Conservation (phyloP, 2,113 vertebrate species). For the Mustela lutreola region DNA sequence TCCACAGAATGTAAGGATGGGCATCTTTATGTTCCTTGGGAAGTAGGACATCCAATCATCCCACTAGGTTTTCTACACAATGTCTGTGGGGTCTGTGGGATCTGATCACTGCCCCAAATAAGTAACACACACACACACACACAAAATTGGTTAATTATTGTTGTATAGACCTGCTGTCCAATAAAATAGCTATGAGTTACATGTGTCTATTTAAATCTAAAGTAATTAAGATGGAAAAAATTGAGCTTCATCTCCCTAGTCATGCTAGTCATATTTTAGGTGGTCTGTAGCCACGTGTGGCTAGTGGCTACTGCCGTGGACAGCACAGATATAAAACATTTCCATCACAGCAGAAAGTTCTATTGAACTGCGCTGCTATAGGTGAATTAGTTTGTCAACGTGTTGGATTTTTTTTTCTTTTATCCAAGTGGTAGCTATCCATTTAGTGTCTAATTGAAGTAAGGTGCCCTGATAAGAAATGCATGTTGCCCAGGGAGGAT, state of each 20-base stretch:
- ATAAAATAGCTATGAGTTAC: neutral
- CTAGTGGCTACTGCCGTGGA: neutral
- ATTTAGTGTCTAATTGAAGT: neutral
- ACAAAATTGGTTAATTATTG: neutral
- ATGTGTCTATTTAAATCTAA: neutral
- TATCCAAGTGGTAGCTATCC: neutral
- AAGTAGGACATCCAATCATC: neutral
- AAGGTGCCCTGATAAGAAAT: neutral
- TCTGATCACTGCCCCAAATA: neutral
- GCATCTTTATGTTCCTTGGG: neutral
- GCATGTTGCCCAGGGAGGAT: neutral
- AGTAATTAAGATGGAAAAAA: neutral
- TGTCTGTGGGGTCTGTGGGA: neutral
- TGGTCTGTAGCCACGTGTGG: neutral
- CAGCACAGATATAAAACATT: neutral
- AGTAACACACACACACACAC: neutral
- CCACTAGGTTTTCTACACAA: neutral
- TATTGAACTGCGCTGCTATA: neutral
- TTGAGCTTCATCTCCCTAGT: neutral
- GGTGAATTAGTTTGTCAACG: neutral
- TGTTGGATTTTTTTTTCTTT: neutral
- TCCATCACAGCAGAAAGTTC: neutral
- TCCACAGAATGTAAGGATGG: neutral
- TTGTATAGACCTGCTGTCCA: neutral
- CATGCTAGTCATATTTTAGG: neutral